phyloP scores from a whole-genome alignment of 2,888 invertebrate genomes.

The Andricus quercusramuli region DNA sequence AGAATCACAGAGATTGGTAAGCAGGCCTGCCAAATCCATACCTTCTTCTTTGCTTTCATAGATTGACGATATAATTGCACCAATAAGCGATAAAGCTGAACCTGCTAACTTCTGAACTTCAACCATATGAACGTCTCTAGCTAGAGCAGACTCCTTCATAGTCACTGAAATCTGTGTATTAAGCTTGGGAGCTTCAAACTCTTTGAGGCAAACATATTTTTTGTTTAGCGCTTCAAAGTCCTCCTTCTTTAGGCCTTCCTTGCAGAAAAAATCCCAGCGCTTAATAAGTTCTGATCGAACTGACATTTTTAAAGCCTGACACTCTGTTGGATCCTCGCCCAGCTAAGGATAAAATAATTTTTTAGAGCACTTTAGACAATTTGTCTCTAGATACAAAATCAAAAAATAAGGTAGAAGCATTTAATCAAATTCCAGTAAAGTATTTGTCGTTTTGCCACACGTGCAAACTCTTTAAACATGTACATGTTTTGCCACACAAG shows the following conservation, averaged over 20 bases:
- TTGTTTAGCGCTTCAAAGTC: not conserved
- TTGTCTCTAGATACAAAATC: no score
- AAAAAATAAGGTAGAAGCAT: no score
- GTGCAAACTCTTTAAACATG: no score
- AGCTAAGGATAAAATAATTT: no score
- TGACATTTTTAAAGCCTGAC: no score
- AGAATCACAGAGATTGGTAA: constrained; percentile 32
- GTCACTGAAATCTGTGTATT: constrained; percentile 49
- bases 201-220: constrained; percentile 32
- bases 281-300: not conserved
- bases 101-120: constrained; percentile 70
- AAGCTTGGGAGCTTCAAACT: constrained; percentile 46
- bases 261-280: constrained; percentile 1
- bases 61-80: constrained; percentile 46
- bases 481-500: no score
- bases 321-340: no score
- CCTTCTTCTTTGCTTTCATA: constrained; percentile 52
- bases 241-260: constrained; percentile 27
- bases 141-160: constrained; percentile 48
- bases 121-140: constrained; percentile 64
- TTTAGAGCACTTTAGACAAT: no score
- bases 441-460: no score
- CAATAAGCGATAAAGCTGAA: constrained; percentile 68
- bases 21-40: not conserved
- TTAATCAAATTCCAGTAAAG: no score